Evolutionary conservation across 2,888 invertebrate genomes (phyloP).

Genomic region (Gisinianus flammeolus): DNA sequence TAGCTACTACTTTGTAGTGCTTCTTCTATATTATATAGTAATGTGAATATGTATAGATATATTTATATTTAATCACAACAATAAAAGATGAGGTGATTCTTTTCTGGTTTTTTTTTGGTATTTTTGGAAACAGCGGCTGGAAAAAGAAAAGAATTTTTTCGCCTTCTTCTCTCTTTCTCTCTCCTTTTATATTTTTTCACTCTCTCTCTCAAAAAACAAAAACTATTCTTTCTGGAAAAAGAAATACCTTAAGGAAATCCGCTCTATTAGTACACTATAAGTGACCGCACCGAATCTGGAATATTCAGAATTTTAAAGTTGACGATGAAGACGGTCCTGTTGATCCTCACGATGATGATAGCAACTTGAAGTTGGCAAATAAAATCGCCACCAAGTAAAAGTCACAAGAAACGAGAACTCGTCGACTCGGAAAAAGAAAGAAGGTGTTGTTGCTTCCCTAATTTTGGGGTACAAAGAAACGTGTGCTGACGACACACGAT

Average conservation of each 20-base stretch:
- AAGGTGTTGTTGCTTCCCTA: conserved; percentile 28
- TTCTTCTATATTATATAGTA: not conserved
- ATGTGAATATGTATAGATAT: not conserved
- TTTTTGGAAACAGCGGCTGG: not conserved
- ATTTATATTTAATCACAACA: not conserved
- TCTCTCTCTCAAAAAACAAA: conserved; percentile 1
- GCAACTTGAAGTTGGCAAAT: conserved; percentile 45
- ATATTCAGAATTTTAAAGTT: conserved; percentile 41
- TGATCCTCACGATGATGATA: conserved; percentile 47
- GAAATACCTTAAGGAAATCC: conserved; percentile 48
- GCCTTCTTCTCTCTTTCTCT: not conserved
- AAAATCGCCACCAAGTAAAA: conserved; percentile 44
- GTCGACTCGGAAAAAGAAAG: conserved; percentile 24
- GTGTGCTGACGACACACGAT: not conserved
- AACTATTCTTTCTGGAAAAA: not conserved
- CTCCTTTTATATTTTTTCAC: not conserved
- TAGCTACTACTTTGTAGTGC: no score
- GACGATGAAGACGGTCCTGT: conserved; percentile 42
- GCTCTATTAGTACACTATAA: conserved; percentile 47
- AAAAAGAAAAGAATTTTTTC: not conserved
- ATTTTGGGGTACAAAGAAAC: conserved; percentile 31
- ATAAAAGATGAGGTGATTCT: not conserved
- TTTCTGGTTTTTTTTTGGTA: not conserved
- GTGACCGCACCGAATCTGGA: conserved; percentile 47
- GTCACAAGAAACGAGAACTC: conserved; percentile 36